Evolutionary conservation across 2,113 vertebrate species (phyloP), one percentile per base, ranked within the genome.

Genomic region (Apteryx mantelli): DNA sequence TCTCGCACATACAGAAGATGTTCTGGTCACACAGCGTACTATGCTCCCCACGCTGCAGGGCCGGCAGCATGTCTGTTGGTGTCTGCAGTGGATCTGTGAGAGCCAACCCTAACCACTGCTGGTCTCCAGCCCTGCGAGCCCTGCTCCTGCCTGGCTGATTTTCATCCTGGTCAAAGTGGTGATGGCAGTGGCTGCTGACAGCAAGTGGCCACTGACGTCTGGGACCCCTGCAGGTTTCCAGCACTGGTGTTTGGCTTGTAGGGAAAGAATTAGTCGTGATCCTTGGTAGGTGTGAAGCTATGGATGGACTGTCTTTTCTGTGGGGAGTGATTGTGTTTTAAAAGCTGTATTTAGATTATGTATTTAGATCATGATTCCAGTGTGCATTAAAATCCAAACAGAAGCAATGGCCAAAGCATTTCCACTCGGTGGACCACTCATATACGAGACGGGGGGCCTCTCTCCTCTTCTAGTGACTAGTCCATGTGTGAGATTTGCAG

Each of bases 11-110:
- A 19, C 26, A 63, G 64, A 85, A 61, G 60, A 50, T 61, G n/a
- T 61, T 89, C 11, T 55, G 42, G 46, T 86, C 53, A 44, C 1
- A 0, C 0, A 2, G 46, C 40, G 56, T 68, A 50, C 56, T 55
- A 16, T 68, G 32, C 9, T 44, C 56, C n/a, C 60, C 60, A 22
- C 32, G 71, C 44, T 7, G 0, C 30, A 21, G 25, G 60, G 26
- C 38, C 13, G 9, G 25, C 90, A 63, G 46, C 0, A 0, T 56
- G 42, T 69, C 61, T 40, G 26, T n/a, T 26, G 20, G 13, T 70
- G 36, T 56, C 21, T 75, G 42, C 20, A 22, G 26, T 0, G 0
- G 21, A 40, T 40, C 0, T 0, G 36, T 32, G 16, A 34, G 13
- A 86, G 30, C 30, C 38, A 65, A 17, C 44, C 9, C 18, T 34